Conservation (phyloP, 2,797 vertebrate genomes). For the Steatocranus sp. region DNA sequence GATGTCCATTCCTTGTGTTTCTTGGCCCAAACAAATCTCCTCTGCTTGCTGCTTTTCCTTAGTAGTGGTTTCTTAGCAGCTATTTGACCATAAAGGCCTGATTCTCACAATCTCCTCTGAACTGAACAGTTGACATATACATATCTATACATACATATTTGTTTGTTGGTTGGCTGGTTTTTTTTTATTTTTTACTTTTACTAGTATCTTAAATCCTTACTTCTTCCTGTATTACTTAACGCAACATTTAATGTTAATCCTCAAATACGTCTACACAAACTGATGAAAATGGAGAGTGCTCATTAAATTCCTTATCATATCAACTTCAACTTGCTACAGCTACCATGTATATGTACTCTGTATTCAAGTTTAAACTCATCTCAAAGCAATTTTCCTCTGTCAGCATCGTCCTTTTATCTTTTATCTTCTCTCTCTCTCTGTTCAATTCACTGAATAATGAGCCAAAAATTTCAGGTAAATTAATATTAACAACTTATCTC, state of each 20-base stretch:
- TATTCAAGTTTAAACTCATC: background rate
- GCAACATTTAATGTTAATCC: background rate
- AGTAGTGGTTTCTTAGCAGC: background rate
- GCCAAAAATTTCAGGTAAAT: background rate
- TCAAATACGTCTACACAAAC: background rate
- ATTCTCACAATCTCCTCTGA: background rate
- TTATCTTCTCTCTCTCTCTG: background rate
- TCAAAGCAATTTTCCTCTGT: background rate
- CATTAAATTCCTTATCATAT: background rate
- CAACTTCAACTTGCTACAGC: background rate
- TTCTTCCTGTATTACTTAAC: background rate
- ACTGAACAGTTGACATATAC: background rate
- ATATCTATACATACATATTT: background rate
- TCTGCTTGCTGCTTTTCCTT: background rate
- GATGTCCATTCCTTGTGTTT: background rate
- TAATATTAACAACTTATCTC: background rate
- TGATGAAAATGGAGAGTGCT: background rate
- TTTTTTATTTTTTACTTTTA: background rate
- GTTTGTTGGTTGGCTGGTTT: background rate
- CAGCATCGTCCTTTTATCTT: background rate
- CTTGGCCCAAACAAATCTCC: background rate
- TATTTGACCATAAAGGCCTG: background rate
- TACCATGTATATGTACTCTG: background rate
- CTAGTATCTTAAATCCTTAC: background rate
- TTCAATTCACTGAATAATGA: constrained; percentile 5